phyloP scores from a whole-genome alignment of 2,888 invertebrate genomes.

The Nebria salina region DNA sequence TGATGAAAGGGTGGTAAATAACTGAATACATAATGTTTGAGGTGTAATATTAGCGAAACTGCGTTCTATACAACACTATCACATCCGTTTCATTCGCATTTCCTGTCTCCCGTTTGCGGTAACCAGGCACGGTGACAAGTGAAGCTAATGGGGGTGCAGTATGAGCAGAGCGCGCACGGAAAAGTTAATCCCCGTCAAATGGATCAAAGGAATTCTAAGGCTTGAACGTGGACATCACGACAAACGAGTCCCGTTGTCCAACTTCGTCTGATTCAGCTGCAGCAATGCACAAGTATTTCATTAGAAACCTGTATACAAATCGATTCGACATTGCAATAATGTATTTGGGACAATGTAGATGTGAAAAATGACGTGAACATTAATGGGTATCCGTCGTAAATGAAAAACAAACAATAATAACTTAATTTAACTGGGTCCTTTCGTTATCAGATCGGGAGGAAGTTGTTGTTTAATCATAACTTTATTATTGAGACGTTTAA shows the following conservation, averaged over 20 bases:
- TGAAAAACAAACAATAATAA: neutral
- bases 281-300: neutral
- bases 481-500: constrained; percentile 25
- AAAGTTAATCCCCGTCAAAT: neutral
- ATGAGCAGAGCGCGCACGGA: neutral
- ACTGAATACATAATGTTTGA: constrained; percentile 28
- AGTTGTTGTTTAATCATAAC: constrained; percentile 17
- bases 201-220: neutral
- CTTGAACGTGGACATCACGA: neutral
- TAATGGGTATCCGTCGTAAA: neutral
- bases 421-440: neutral
- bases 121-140: neutral
- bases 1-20: constrained; percentile 35
- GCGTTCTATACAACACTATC: neutral
- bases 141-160: neutral
- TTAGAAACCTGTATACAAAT: neutral
- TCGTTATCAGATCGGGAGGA: neutral
- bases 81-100: neutral
- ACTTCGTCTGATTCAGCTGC: neutral
- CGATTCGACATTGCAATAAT: neutral
- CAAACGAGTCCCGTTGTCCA: neutral
- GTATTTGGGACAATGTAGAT: neutral
- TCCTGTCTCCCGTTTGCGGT: neutral
- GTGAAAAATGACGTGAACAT: neutral
- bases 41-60: constrained; percentile 20